Conservation (phyloP, 2,888 invertebrate species). For the Limnephilus auricula region DNA sequence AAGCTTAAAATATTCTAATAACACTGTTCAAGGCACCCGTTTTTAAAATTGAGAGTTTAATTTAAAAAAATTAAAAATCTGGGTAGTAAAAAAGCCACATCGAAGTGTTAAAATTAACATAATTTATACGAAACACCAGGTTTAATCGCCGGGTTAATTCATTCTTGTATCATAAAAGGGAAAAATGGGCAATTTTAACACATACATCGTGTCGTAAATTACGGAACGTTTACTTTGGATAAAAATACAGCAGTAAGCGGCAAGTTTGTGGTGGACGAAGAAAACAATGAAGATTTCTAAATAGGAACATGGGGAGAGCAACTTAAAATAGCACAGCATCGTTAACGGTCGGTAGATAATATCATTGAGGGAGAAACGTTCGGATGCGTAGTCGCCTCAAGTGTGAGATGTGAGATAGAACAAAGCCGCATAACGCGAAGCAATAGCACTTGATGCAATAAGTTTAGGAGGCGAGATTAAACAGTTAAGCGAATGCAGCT, state of each 20-base stretch:
- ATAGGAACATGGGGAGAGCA: background rate
- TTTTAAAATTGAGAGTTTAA: background rate
- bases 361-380: background rate
- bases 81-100: background rate
- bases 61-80: background rate
- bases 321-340: background rate
- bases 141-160: constrained; percentile 2
- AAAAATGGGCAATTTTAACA: constrained; percentile 2
- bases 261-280: background rate
- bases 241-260: background rate
- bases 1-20: background rate
- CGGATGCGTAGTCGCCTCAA: background rate
- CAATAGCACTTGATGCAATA: background rate
- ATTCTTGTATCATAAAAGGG: background rate
- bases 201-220: background rate
- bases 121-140: background rate
- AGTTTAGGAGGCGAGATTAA: background rate
- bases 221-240: constrained; percentile 2
- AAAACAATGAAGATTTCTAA: background rate
- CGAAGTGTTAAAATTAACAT: constrained; percentile 2
- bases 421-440: background rate
- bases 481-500: constrained; percentile 2
- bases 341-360: background rate
- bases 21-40: background rate
- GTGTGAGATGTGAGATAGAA: background rate